Base-by-base conservation (phyloP, 1,140 invertebrate genomes). In the Venturia canescens region DNA sequence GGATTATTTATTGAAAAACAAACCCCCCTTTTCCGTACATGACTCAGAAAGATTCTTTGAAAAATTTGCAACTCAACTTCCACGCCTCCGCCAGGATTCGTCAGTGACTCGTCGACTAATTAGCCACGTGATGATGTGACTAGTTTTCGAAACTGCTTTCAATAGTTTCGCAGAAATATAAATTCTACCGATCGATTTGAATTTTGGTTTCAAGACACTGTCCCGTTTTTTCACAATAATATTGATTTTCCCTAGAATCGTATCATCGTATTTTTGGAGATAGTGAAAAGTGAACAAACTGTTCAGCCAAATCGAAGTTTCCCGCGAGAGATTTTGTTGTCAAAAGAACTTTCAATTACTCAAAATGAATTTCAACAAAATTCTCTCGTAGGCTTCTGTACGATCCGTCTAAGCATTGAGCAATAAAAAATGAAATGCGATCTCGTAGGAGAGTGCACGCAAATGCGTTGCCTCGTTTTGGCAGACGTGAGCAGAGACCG, bases 31-130 rank as follows among this genome's bases (percentile, higher is more conserved):
- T 38, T 44, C 27, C n/a, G n/a, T n/a, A 21, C 31, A 26, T 77
- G 75, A 77, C 23, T 77, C 75, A 77, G 53, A 63, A 38, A 9
- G 38, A 66, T 77, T 53, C 57, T 66, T 60, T 27, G 34, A 77
- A 77, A 38, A 44, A 44, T 57, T 76, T 21, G 18, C 53, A 16
- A 31, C 18, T 27, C 26, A 63, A 69, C 23, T 44, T 63, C 27
- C 53, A 76, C 53, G 60, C 60, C 72, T 53, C 60, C 60, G 3
- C 26, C 44, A 53, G 15, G 72, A 76, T 76, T 76, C 72, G 63
- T 60, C 23, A 53, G 53, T 76, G 72, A 76, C 72, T 76, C 72
- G 72, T 7, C 50, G 72, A 9, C 27, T 34, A 74, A 74, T 74
- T 74, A 57, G 1, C 50, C 1, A 34, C 1, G 15, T 26, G 21